phyloP scores from a whole-genome alignment of 2,113 vertebrate species.

The Dicerorhinus sumatrensis region DNA sequence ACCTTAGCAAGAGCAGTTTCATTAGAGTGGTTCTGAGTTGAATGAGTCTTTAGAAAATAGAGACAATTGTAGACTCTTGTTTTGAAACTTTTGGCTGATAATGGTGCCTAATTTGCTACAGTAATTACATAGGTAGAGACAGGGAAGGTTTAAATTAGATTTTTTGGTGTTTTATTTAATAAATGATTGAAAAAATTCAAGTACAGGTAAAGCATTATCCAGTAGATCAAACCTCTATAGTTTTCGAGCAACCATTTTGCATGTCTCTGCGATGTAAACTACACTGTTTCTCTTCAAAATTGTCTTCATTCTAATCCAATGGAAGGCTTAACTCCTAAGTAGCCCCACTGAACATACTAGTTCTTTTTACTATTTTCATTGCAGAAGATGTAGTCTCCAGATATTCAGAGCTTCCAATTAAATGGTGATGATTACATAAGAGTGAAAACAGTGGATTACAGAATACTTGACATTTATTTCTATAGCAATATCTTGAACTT shows the following conservation, averaged over 20 bases:
- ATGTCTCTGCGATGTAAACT: background rate
- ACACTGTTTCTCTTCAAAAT: background rate
- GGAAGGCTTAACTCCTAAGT: background rate
- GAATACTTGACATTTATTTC: constrained; percentile 34
- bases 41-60: background rate
- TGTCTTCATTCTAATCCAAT: background rate
- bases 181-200: constrained; percentile 24
- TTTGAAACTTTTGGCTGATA: background rate
- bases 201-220: background rate
- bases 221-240: background rate
- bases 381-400: constrained; percentile 45
- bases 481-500: background rate
- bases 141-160: background rate
- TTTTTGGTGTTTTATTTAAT: background rate
- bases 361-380: constrained; percentile 59
- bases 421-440: constrained; percentile 58
- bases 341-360: background rate
- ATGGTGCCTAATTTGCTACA: background rate
- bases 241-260: background rate
- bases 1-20: background rate
- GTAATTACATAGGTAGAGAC: background rate
- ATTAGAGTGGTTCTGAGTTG: background rate
- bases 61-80: background rate
- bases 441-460: constrained; percentile 34
- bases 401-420: constrained; percentile 61